A percentile compares a stretch with the other conserved stretches of the same genome.
phyloP scores from a whole-genome alignment of 2,888 invertebrate genomes.

The Aricia artaxerxes region DNA sequence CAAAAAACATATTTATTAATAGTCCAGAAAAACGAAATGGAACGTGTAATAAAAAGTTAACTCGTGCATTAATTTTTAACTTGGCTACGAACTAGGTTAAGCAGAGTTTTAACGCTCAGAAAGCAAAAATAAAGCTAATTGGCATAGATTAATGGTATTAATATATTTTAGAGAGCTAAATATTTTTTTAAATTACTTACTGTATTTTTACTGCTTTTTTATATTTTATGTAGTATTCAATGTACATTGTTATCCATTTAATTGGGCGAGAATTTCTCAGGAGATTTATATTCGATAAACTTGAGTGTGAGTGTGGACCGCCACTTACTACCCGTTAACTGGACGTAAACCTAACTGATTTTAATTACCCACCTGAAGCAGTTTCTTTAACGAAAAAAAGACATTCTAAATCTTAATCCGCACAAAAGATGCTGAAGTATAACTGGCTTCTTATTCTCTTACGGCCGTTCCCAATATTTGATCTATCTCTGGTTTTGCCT shows the following conservation, averaged over 20 bases:
- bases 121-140: conserved; percentile 20
- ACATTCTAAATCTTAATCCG: too few relatives aligned
- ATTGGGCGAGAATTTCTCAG: conserved; percentile 12
- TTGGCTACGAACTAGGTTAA: conserved; percentile 21
- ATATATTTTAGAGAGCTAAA: neutral
- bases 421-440: too few relatives aligned
- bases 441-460: too few relatives aligned
- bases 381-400: too few relatives aligned
- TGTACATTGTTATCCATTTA: neutral
- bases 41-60: conserved; percentile 24
- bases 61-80: conserved; percentile 20
- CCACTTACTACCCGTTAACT: neutral
- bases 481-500: too few relatives aligned
- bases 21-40: neutral
- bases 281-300: conserved; percentile 13
- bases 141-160: neutral
- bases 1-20: neutral
- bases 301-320: neutral
- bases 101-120: conserved; percentile 14
- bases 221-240: neutral
- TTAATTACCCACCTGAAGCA: neutral
- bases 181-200: neutral
- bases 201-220: neutral
- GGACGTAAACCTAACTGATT: neutral
- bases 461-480: too few relatives aligned